Conservation (phyloP, 2,113 vertebrate genomes). For the Ondatra zibethicus region DNA sequence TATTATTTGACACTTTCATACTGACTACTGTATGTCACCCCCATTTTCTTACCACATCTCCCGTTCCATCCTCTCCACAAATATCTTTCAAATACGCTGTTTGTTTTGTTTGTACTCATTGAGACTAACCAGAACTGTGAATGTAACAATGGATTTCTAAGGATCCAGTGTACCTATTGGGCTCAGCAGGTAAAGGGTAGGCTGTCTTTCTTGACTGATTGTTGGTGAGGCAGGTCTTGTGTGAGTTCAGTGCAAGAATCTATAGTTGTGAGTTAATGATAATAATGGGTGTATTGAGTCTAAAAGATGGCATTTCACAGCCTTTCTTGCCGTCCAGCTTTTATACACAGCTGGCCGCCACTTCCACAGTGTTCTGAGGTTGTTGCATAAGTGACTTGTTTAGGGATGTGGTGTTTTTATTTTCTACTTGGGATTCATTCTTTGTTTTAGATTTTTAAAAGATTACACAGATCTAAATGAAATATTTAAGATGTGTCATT, state of each 20-base stretch:
- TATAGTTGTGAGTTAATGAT: neutral
- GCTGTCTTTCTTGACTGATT: neutral
- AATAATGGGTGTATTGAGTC: neutral
- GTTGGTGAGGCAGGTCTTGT: neutral
- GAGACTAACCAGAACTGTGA: too few species aligned
- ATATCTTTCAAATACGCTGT: neutral
- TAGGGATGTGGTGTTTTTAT: constrained; percentile 11
- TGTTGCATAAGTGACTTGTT: neutral
- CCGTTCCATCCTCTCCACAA: neutral
- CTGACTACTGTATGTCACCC: neutral
- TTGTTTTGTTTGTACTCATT: neutral
- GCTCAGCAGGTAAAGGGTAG: neutral
- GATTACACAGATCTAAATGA: constrained; percentile 45
- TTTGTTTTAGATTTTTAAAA: constrained; percentile 4
- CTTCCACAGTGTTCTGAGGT: neutral
- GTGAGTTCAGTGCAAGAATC: neutral
- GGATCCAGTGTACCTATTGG: too few species aligned
- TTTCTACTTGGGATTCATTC: constrained; percentile 27
- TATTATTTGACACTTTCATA: neutral
- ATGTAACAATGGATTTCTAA: neutral
- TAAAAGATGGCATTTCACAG: neutral
- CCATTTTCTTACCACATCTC: neutral
- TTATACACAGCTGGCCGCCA: too few species aligned
- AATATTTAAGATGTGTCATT: constrained; percentile 9
- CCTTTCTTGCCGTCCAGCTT: neutral